Conservation (phyloP, 2,888 invertebrate species). For the Eucriotettix oculatus region DNA sequence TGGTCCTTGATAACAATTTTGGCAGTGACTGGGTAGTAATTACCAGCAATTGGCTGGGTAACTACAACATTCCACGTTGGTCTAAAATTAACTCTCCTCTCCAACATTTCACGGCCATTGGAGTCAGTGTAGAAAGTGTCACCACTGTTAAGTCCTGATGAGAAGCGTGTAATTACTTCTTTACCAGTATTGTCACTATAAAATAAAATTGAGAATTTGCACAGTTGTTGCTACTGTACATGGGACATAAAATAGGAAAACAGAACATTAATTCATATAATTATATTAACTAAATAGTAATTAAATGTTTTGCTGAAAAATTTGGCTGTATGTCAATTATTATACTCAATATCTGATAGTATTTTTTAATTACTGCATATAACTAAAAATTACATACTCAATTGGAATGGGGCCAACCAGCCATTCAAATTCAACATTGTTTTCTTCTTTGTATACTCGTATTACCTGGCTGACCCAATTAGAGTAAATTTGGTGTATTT, state of each 20-base stretch:
- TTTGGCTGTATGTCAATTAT: no score
- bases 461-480: constrained; percentile 44
- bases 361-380: no score
- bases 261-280: no score
- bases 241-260: no score
- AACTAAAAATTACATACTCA: constrained; percentile 27
- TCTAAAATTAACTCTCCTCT: constrained; percentile 37
- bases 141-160: constrained; percentile 33
- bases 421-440: constrained; percentile 49
- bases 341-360: no score
- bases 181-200: constrained; percentile 35
- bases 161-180: constrained; percentile 50
- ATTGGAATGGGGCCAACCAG: constrained; percentile 60
- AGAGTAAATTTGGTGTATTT: constrained; percentile 44
- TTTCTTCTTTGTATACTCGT: constrained; percentile 31
- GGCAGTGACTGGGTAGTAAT: constrained; percentile 63
- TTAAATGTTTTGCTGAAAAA: no score
- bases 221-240: constrained; percentile 10
- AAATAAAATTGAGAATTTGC: not conserved
- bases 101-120: constrained; percentile 56
- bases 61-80: constrained; percentile 36
- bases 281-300: no score
- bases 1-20: constrained; percentile 36
- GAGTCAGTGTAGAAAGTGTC: constrained; percentile 58
- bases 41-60: constrained; percentile 42